Percentiles rank a stretch among this genome's conserved stretches.
These are phyloP conservation scores for Brachypodius melanocephalos DNA, from an alignment of 2,113 vertebrate genomes.

Conservation along the genomic window DNA sequence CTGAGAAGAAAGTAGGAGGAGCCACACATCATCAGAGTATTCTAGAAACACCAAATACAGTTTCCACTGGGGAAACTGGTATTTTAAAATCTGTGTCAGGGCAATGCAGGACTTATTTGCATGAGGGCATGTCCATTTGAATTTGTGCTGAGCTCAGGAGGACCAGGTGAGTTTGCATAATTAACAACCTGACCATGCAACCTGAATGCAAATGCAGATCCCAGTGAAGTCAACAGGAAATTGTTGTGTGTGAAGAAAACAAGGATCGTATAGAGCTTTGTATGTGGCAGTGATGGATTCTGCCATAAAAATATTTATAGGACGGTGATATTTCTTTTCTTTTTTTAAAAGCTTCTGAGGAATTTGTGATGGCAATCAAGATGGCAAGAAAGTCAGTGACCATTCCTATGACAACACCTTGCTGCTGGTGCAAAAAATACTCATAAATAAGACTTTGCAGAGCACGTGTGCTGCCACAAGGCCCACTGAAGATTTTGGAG, in stretches of 20 bases:
- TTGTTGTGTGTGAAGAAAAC: not conserved
- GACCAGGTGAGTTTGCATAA: constrained; percentile 18
- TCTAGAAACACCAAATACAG: not conserved
- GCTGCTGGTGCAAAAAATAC: not conserved
- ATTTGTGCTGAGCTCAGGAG: constrained; percentile 41
- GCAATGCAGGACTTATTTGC: not conserved
- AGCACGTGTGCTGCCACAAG: not conserved
- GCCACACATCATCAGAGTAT: not conserved
- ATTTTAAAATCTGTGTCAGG: not conserved
- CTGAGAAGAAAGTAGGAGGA: not conserved
- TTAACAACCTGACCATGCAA: not conserved
- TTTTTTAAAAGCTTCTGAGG: not conserved
- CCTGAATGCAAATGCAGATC: not conserved
- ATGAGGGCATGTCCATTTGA: not conserved
- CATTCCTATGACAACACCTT: not conserved
- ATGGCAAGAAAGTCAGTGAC: not conserved
- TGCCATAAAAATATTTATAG: not conserved
- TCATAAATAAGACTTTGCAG: not conserved
- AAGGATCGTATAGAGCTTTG: not conserved
- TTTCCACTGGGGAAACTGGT: not conserved
- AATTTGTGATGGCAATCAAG: not conserved
- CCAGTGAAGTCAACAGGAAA: not conserved
- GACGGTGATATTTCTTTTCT: not conserved
- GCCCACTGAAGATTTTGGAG: rapidly evolving
- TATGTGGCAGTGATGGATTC: not conserved